These are phyloP conservation scores for Cotesia congregata DNA, from an alignment of 2,888 invertebrate genomes.

Conservation along the genomic window DNA sequence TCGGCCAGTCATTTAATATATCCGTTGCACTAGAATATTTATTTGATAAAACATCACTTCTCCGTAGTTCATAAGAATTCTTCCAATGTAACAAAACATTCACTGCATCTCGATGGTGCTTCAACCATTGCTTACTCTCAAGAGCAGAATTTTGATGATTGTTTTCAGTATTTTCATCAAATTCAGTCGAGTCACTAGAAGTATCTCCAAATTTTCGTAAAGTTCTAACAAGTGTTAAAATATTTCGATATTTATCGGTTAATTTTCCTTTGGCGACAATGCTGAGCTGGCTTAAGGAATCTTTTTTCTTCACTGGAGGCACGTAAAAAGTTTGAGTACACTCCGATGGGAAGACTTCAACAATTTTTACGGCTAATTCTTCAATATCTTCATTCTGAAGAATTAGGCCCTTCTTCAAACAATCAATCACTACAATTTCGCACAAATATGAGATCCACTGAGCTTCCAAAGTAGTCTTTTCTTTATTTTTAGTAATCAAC, in stretches of 20 bases:
- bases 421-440: too few species aligned
- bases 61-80: background rate
- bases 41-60: background rate
- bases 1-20: slow-evolving; percentile 6
- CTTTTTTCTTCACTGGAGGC: background rate
- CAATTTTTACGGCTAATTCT: background rate
- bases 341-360: background rate
- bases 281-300: background rate
- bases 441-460: too few species aligned
- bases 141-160: background rate
- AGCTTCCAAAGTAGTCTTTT: too few species aligned
- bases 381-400: background rate
- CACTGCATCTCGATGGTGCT: background rate
- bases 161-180: background rate
- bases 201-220: background rate
- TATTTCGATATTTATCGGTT: background rate
- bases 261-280: background rate
- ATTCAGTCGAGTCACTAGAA: background rate
- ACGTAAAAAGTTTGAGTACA: background rate
- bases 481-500: too few species aligned
- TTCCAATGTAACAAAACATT: background rate
- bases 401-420: too few species aligned
- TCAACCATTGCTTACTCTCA: slow-evolving; percentile 1
- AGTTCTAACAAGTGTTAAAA: background rate
- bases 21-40: background rate